Conservation (phyloP, 2,797 vertebrate species). For the Alauda arvensis region DNA sequence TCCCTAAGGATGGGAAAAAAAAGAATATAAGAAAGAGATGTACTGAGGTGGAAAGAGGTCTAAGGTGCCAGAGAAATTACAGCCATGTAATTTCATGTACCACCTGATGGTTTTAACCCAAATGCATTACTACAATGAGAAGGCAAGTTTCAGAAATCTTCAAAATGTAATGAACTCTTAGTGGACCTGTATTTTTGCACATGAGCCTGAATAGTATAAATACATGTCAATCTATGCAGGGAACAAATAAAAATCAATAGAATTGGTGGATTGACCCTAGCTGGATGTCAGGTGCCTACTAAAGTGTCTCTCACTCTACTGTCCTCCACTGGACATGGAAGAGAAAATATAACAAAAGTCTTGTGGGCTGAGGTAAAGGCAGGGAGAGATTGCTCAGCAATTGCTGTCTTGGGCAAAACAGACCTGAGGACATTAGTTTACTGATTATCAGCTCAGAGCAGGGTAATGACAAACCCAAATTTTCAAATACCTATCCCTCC, state of each 20-base stretch:
- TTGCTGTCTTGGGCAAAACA: not conserved
- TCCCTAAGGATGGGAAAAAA: not conserved
- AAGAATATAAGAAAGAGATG: not conserved
- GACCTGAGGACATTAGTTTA: not conserved
- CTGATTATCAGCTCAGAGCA: not conserved
- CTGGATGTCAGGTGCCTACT: not conserved
- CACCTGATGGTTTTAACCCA: not conserved
- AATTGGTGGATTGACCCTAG: not conserved
- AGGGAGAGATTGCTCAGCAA: not conserved
- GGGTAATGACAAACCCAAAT: fast-evolving
- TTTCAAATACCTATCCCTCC: not conserved
- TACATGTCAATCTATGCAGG: not conserved
- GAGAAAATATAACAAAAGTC: not conserved
- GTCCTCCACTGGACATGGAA: not conserved
- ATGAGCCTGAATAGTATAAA: not conserved
- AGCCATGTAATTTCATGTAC: not conserved
- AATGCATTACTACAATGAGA: not conserved
- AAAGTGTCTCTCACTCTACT: not conserved
- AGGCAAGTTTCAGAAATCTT: not conserved
- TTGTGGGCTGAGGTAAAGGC: fast-evolving
- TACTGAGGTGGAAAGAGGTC: not conserved
- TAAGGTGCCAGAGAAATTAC: not conserved
- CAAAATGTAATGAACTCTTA: not conserved
- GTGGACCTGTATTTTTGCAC: not conserved
- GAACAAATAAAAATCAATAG: not conserved